Evolutionary conservation across 2,888 invertebrate genomes (phyloP), one percentile per base, ranked within the genome.

Genomic region (Lydus trimaculatus): DNA sequence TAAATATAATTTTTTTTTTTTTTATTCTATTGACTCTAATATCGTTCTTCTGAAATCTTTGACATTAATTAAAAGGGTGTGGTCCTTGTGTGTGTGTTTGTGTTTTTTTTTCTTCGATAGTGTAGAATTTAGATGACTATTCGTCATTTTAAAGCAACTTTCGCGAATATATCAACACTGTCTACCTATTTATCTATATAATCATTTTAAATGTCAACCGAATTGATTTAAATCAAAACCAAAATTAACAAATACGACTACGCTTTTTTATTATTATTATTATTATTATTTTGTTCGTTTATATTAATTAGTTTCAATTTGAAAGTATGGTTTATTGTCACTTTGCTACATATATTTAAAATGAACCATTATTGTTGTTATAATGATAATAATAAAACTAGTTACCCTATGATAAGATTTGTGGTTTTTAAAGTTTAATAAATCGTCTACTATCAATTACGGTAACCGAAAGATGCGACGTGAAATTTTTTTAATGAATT

Each of bases 81-180:
- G 84, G 83, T 80, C 66, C 71, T 76, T 80, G 76, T 76, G 77
- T 78, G 73, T 67, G 70, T 69, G 71, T 62, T 1, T 33, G 6
- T 33, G 31, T 36, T 20, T 65, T 60, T 36, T 63, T 63, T 63
- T 48, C 23, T 11, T 63, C 52, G 20, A 52, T 52, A 52, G 67
- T 67, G 71, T 74, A 70, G 73, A 73, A 75, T 69, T 76, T 75
- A 75, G 75, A 76, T 73, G 74, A 73, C 77, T 75, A 80, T 78
- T 78, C 78, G 79, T 81, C 81, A 81, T 79, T 78, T 80, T 79
- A 79, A 73, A 71, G 78, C 81, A 80, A 82, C 83, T 83, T 83
- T 83, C 83, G 80, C 82, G 80, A 80, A 82, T 82, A 81, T 80
- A 81, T 80, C 79, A 80, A 79, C 77, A 78, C 75, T 78, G 76